These are phyloP conservation scores for Rhopalosiphum maidis DNA, from an alignment of 1,140 invertebrate genomes.

Conservation along the genomic window DNA sequence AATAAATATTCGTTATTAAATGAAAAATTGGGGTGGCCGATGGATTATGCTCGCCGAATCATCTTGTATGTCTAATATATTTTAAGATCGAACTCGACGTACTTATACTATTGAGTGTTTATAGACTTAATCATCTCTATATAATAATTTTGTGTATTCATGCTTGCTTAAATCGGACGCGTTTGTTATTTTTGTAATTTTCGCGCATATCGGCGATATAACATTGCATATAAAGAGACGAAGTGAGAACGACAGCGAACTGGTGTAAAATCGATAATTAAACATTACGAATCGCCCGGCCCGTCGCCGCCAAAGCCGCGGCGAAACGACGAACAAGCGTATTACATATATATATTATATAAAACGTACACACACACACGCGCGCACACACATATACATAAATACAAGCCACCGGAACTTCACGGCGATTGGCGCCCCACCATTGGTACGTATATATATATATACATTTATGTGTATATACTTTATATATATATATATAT, in stretches of 20 bases:
- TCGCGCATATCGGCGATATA: background rate
- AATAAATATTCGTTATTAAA: too few species aligned
- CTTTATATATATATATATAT: background rate
- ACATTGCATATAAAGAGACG: background rate
- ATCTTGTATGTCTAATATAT: too few species aligned
- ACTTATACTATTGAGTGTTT: too few species aligned
- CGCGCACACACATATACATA: background rate
- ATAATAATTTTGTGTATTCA: too few species aligned
- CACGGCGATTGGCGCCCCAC: slow-evolving; percentile 32
- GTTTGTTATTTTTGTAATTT: slow-evolving; percentile 1
- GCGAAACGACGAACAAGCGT: background rate
- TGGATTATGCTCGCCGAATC: too few species aligned
- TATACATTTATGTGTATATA: background rate
- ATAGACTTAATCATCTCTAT: too few species aligned
- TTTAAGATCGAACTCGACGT: too few species aligned
- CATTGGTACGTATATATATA: background rate
- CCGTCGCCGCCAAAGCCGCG: background rate
- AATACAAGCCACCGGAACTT: background rate
- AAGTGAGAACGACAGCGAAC: background rate
- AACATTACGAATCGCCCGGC: slow-evolving; percentile 31
- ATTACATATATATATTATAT: background rate
- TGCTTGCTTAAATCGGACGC: background rate
- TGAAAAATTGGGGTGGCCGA: too few species aligned
- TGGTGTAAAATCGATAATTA: slow-evolving; percentile 37
- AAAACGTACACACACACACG: too few species aligned